phyloP scores from a whole-genome alignment of 2,113 vertebrate genomes.

The Phalacrocorax brasilianus region DNA sequence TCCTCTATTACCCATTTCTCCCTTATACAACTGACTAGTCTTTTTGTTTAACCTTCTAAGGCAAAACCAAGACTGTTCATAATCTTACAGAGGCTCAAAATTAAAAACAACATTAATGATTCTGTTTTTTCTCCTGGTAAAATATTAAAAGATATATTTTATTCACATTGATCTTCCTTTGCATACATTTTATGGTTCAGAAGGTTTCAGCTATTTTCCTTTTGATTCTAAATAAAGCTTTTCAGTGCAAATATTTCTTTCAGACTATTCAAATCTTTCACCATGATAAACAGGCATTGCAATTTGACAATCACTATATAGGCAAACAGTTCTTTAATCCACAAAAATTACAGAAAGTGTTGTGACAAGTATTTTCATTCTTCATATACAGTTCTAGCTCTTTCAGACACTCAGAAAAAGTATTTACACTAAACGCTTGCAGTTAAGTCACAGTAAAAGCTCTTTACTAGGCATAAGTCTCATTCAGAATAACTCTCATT shows the following conservation, averaged over 20 bases:
- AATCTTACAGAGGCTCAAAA: neutral
- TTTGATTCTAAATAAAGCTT: constrained; percentile 16
- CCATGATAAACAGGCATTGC: neutral
- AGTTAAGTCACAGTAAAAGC: neutral
- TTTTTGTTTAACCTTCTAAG: neutral
- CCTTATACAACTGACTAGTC: neutral
- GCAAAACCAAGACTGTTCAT: neutral
- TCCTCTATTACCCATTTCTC: neutral
- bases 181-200: neutral
- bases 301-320: neutral
- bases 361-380: constrained; percentile 31
- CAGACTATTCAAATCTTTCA: constrained; percentile 2
- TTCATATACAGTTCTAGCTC: neutral
- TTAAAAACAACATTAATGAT: neutral
- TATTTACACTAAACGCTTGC: neutral
- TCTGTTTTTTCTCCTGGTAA: neutral
- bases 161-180: constrained; percentile 28
- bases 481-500: neutral
- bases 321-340: constrained; percentile 24
- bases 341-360: constrained; percentile 1
- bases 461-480: neutral
- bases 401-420: neutral
- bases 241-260: constrained; percentile 16
- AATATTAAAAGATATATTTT: constrained; percentile 23
- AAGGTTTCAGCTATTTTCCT: neutral